phyloP scores from a whole-genome alignment of 1,140 invertebrate genomes.

The Drosophila sechellia region DNA sequence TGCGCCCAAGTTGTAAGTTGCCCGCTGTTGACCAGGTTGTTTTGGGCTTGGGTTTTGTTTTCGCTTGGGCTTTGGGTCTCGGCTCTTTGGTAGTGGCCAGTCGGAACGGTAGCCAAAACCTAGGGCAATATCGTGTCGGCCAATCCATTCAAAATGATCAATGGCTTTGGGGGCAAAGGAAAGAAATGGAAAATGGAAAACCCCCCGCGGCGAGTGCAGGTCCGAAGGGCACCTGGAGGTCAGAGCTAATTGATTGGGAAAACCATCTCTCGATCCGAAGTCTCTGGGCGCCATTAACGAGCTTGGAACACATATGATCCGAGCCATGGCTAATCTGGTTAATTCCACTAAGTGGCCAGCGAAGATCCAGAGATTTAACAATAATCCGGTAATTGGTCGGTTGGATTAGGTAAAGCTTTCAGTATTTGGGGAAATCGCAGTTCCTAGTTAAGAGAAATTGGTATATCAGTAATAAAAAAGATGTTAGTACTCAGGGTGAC shows the following conservation, averaged over 20 bases:
- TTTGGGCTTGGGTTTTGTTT: conserved; percentile 25
- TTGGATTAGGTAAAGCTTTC: conserved; percentile 7
- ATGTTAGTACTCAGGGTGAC: too few relatives aligned
- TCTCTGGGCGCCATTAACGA: conserved; percentile 35
- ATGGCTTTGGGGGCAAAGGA: conserved; percentile 13
- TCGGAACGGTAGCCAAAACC: conserved; percentile 68
- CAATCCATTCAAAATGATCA: conserved; percentile 50
- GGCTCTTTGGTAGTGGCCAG: conserved; percentile 16
- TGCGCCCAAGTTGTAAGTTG: conserved; percentile 48
- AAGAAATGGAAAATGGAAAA: conserved; percentile 23
- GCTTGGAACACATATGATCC: conserved; percentile 39
- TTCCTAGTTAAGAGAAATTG: conserved; percentile 14
- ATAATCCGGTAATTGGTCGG: conserved; percentile 36
- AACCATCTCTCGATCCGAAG: conserved; percentile 50
- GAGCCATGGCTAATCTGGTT: conserved; percentile 38
- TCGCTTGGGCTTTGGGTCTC: conserved; percentile 1
- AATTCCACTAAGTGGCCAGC: conserved; percentile 45
- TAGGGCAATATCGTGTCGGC: conserved; percentile 80
- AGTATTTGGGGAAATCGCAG: conserved; percentile 12
- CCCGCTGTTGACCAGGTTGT: conserved; percentile 13
- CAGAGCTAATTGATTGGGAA: conserved; percentile 76
- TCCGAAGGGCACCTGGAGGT: conserved; percentile 59
- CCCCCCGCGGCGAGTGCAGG: conserved; percentile 36
- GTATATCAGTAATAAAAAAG: too few relatives aligned
- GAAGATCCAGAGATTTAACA: conserved; percentile 33